phyloP scores from a whole-genome alignment of 2,113 vertebrate species.

The Mobula birostris region DNA sequence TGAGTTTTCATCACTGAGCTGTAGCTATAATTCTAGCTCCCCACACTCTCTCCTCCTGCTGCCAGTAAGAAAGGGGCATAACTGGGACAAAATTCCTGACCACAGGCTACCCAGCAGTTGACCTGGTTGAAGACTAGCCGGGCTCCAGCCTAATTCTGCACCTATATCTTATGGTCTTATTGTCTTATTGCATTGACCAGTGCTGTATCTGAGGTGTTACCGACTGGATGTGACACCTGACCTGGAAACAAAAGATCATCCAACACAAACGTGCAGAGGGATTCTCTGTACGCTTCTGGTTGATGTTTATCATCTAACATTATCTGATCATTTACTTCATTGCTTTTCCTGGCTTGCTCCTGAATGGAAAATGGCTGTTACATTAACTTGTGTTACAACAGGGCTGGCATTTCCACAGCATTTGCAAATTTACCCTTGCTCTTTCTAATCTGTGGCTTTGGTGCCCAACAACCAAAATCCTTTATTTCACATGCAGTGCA shows the following conservation, averaged over 20 bases:
- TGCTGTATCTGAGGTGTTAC: background rate
- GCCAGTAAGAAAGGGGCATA: background rate
- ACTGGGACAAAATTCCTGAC: background rate
- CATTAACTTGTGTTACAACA: background rate
- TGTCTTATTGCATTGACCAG: background rate
- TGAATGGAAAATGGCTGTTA: background rate
- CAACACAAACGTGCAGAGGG: background rate
- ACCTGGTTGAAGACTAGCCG: background rate
- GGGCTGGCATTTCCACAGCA: background rate
- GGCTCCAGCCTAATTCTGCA: no score
- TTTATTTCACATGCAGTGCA: background rate
- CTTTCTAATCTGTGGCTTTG: background rate
- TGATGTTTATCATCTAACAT: background rate
- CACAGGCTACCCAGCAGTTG: no score
- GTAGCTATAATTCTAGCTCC: background rate
- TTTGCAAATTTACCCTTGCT: background rate
- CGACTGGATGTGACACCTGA: background rate
- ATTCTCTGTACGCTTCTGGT: background rate
- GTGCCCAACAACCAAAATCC: background rate
- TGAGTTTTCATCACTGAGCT: background rate
- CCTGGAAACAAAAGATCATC: background rate
- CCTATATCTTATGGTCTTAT: no score
- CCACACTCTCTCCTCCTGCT: background rate
- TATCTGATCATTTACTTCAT: background rate
- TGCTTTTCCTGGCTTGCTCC: background rate